phyloP scores from a whole-genome alignment of 2,888 invertebrate genomes.

The Drosophila peninsularis region DNA sequence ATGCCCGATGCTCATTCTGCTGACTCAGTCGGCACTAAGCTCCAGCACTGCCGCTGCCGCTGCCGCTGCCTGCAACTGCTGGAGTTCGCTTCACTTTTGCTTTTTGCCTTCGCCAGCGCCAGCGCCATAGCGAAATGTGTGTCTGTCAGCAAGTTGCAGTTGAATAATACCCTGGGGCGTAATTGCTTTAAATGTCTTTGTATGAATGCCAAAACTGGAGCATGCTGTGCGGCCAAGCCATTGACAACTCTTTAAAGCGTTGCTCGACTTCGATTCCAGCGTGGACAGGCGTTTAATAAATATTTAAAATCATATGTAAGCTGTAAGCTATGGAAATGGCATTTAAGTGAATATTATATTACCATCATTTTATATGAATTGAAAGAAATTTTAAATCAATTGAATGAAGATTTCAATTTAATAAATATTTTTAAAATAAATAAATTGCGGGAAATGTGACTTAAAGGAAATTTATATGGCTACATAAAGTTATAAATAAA shows the following conservation, averaged over 20 bases:
- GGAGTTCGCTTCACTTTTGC: conserved; percentile 66
- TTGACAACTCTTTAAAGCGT: conserved; percentile 53
- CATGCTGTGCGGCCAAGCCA: conserved; percentile 36
- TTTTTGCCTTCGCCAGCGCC: conserved; percentile 37
- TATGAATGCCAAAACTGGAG: conserved; percentile 67
- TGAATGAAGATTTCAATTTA: too few relatives aligned
- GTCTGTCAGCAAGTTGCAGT: conserved; percentile 76
- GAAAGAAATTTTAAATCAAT: too few relatives aligned
- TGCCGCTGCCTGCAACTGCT: conserved; percentile 10
- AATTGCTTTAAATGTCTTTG: conserved; percentile 80
- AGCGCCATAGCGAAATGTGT: conserved; percentile 54
- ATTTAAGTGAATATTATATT: too few relatives aligned
- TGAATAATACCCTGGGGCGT: conserved; percentile 76
- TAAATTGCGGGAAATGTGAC: neutral
- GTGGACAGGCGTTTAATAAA: neutral
- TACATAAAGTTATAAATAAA: too few relatives aligned
- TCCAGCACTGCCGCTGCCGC: neutral
- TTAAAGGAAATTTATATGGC: too few relatives aligned
- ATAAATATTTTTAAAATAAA: too few relatives aligned
- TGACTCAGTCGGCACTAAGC: conserved; percentile 60
- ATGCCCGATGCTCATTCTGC: conserved; percentile 61
- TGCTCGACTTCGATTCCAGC: conserved; percentile 3
- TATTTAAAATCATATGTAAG: neutral
- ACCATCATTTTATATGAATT: too few relatives aligned
- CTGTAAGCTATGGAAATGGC: too few relatives aligned